These are phyloP conservation scores for Saturnia pavonia DNA, from an alignment of 2,888 invertebrate species.

Conservation along the genomic window DNA sequence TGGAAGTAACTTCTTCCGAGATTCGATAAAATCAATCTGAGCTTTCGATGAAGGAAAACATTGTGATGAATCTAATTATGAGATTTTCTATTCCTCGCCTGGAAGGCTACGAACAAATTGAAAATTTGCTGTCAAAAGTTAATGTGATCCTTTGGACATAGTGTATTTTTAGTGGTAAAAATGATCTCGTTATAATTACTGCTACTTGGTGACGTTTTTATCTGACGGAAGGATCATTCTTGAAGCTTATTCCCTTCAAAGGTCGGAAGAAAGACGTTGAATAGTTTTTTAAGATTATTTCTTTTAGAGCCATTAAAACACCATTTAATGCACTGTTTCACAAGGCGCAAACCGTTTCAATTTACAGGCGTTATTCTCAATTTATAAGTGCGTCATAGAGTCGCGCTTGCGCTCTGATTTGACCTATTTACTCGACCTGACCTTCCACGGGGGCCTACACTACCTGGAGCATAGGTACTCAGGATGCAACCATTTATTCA, in stretches of 20 bases:
- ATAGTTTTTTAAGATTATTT: background rate
- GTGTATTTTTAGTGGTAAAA: too few species aligned
- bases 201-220: too few species aligned
- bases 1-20: too few species aligned
- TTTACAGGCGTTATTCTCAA: background rate
- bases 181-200: too few species aligned
- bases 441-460: background rate
- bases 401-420: conserved; percentile 5
- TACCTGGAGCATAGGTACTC: background rate
- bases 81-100: too few species aligned
- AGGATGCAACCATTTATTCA: background rate
- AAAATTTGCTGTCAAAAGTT: too few species aligned
- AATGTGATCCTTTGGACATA: too few species aligned
- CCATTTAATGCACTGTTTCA: background rate
- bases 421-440: background rate
- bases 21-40: too few species aligned
- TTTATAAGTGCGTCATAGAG: background rate
- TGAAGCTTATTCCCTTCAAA: background rate
- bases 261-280: background rate
- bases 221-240: too few species aligned
- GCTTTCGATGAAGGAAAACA: background rate
- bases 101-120: too few species aligned
- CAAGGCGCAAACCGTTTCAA: background rate
- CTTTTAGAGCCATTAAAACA: background rate
- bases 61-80: background rate